A percentile compares a stretch with the other conserved stretches of the same genome.
phyloP scores from a whole-genome alignment of 2,888 invertebrate genomes.

The Autographa gamma region DNA sequence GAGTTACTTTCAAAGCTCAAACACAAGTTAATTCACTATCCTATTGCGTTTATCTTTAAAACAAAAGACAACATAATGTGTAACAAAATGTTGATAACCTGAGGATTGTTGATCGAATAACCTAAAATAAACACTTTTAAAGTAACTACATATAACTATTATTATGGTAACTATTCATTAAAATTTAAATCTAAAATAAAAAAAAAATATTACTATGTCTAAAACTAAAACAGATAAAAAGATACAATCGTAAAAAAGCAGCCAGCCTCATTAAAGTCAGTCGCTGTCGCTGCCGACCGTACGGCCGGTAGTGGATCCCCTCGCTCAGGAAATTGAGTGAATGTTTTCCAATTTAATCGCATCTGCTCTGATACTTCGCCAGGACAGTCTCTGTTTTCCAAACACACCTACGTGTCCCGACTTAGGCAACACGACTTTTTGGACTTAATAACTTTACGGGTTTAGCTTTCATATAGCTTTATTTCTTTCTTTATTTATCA shows the following conservation, averaged over 20 bases:
- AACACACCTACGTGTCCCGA: slow-evolving; percentile 61
- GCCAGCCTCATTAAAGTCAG: slow-evolving; percentile 26
- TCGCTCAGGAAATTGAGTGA: slow-evolving; percentile 88
- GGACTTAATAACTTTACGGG: slow-evolving; percentile 56
- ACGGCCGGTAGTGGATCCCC: slow-evolving; percentile 72
- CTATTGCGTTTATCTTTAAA: too few species aligned
- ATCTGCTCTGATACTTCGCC: slow-evolving; percentile 82
- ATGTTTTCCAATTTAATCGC: slow-evolving; percentile 88
- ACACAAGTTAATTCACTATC: too few species aligned
- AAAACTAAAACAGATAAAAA: neutral
- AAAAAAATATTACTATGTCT: too few species aligned
- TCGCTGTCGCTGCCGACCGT: slow-evolving; percentile 65
- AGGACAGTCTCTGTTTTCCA: slow-evolving; percentile 65
- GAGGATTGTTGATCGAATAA: too few species aligned
- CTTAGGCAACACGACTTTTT: slow-evolving; percentile 53
- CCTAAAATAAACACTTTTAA: too few species aligned
- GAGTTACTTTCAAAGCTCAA: too few species aligned
- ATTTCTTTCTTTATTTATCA: neutral
- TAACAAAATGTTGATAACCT: too few species aligned
- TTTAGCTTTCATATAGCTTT: slow-evolving; percentile 20
- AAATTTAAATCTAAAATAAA: too few species aligned
- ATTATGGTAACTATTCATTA: too few species aligned
- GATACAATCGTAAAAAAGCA: neutral
- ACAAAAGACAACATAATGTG: too few species aligned
- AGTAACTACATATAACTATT: too few species aligned